Percentiles rank a stretch among this genome's conserved stretches.
Conservation (phyloP, 2,888 invertebrate species). For the Acrobasis repandana region DNA sequence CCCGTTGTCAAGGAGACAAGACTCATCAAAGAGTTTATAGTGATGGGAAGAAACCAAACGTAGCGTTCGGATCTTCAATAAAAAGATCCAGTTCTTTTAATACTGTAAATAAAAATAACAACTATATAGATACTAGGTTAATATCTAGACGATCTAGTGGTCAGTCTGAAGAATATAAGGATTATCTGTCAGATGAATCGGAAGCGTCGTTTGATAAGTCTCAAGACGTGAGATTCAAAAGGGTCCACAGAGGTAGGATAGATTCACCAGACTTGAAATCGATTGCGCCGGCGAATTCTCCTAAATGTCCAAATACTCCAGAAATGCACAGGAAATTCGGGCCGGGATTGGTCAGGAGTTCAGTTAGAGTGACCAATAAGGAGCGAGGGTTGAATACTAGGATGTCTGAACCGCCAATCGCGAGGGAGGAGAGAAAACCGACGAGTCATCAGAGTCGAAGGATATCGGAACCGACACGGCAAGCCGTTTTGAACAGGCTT, state of each 20-base stretch:
- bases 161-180: constrained; percentile 64
- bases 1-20: constrained; percentile 68
- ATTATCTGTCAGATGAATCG: constrained; percentile 69
- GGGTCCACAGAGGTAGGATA: constrained; percentile 87
- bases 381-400: constrained; percentile 84
- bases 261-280: constrained; percentile 79
- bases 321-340: constrained; percentile 84
- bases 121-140: constrained; percentile 60
- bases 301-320: constrained; percentile 84
- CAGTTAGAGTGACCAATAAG: constrained; percentile 65
- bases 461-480: constrained; percentile 67
- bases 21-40: constrained; percentile 59
- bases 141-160: constrained; percentile 60
- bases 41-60: constrained; percentile 54
- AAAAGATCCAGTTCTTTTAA: constrained; percentile 87
- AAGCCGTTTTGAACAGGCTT: constrained; percentile 66
- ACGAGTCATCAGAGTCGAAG: constrained; percentile 70
- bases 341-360: constrained; percentile 72
- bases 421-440: constrained; percentile 64
- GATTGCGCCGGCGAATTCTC: constrained; percentile 71
- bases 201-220: constrained; percentile 68
- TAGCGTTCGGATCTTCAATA: constrained; percentile 74
- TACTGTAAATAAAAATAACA: constrained; percentile 75
- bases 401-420: constrained; percentile 79
- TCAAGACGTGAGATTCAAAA: constrained; percentile 84